Base-by-base conservation (phyloP, 1,140 invertebrate species). In the Subanguina moxae region DNA sequence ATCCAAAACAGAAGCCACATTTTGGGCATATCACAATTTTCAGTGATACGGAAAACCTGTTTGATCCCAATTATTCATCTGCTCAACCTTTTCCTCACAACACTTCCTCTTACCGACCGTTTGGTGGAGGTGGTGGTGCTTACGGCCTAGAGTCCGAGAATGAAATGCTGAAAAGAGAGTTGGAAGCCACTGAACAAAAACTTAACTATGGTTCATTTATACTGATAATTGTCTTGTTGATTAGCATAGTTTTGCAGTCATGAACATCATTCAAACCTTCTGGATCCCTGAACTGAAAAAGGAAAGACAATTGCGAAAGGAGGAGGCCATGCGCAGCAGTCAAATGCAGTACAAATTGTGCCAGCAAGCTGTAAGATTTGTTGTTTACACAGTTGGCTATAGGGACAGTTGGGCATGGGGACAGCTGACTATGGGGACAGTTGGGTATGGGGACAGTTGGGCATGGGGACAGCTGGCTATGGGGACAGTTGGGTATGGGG, bases 281-380 rank as follows among this genome's bases (percentile, higher is more conserved):
- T 98, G 94, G 94, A 95, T 92, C 83, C 94, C 94, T 0, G 94
- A 98, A 84, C 86, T 98, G 77, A 98, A 98, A 85, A 97, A 97
- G 85, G 94, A 97, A 85, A 85, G 94, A 68, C 91, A 93, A 13
- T 83, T 97, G 52, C 86, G 94, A 62, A 97, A 97, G 84, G 94
- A 98, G 84, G 94, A 98, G 85, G 93, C 91, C 80, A 91, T 68
- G 30, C 38, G 67, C n/a, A 43, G 45, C 9, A 68, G 38, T 52
- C 23, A 65, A 48, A 32, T 68, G 19, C 67, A 68, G 27, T 43
- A 68, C 43, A 68, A 68, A 57, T 42, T 68, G 25, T 67, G 61
- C 23, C 67, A 68, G 45, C 67, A 68, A 68, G 43, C 67, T 27
- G 67, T 68, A 21, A 32, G 66, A 52, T 56, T 64, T 52, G 23